phyloP scores from a whole-genome alignment of 2,888 invertebrate species.

The Osmoderma eremita region DNA sequence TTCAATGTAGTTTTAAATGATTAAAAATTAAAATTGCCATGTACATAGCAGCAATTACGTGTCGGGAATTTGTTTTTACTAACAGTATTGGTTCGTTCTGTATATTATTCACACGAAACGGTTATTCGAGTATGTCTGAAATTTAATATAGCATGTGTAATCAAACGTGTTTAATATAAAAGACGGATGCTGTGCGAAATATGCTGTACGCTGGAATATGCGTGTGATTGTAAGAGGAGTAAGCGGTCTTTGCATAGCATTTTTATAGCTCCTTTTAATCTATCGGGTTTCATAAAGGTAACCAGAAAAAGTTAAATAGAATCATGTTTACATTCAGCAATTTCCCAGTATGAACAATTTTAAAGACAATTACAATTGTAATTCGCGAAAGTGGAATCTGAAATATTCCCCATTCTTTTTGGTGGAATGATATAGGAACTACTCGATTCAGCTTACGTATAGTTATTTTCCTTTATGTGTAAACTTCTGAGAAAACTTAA shows the following conservation, averaged over 20 bases:
- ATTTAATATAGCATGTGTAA: conserved; percentile 16
- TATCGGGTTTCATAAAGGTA: background rate
- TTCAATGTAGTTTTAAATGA: conserved; percentile 17
- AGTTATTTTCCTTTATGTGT: no score
- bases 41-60: conserved; percentile 3
- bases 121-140: conserved; percentile 26
- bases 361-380: no score
- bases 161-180: conserved; percentile 18
- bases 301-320: no score
- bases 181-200: no score
- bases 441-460: no score
- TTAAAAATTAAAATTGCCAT: conserved; percentile 13
- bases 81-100: background rate
- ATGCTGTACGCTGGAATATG: background rate
- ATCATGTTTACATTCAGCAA: no score
- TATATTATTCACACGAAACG: conserved; percentile 22
- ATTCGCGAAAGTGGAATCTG: no score
- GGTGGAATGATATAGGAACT: no score
- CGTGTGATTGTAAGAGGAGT: background rate
- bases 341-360: no score
- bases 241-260: background rate
- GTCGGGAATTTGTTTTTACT: conserved; percentile 14
- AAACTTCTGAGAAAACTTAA: no score
- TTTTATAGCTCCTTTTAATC: background rate
- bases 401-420: no score